These are phyloP conservation scores for Vimba vimba DNA, from an alignment of 2,113 vertebrate species.

Conservation along the genomic window DNA sequence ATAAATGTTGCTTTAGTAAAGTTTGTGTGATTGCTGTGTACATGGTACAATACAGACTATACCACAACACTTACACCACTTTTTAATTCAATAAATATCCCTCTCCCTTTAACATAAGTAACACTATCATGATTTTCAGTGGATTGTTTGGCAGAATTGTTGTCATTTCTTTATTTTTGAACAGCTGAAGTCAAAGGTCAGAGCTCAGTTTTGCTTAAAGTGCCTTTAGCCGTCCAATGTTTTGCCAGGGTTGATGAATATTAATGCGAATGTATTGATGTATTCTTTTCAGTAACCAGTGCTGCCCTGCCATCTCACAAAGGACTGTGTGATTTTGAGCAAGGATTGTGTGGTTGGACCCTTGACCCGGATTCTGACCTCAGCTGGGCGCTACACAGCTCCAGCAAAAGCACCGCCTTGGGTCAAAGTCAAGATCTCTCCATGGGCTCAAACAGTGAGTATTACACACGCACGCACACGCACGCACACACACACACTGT, in stretches of 20 bases:
- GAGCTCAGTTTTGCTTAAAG: conserved; percentile 6
- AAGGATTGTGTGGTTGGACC: conserved; percentile 87
- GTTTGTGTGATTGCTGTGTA: neutral
- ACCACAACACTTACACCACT: neutral
- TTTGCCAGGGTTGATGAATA: conserved; percentile 37
- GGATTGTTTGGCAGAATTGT: neutral
- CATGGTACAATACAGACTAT: neutral
- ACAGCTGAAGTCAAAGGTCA: conserved; percentile 36
- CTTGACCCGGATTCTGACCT: conserved; percentile 84
- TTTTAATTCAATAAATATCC: neutral
- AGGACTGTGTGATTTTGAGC: conserved; percentile 90
- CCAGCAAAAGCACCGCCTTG: conserved; percentile 62
- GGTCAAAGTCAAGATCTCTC: conserved; percentile 72
- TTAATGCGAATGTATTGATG: conserved; percentile 38
- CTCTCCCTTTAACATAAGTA: neutral
- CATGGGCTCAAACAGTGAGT: conserved; percentile 72
- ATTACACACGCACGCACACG: conserved; percentile 6
- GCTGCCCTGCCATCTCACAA: conserved; percentile 69
- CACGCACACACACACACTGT: conserved; percentile 19
- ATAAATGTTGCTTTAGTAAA: neutral
- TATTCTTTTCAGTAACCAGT: conserved; percentile 62
- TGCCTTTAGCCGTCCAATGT: conserved; percentile 12
- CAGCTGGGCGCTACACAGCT: conserved; percentile 81
- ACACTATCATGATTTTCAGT: neutral
- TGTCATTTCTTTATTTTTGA: conserved; percentile 11